phyloP scores from a whole-genome alignment of 92 coral and sea anemone species.

The Heliopora coerulea region DNA sequence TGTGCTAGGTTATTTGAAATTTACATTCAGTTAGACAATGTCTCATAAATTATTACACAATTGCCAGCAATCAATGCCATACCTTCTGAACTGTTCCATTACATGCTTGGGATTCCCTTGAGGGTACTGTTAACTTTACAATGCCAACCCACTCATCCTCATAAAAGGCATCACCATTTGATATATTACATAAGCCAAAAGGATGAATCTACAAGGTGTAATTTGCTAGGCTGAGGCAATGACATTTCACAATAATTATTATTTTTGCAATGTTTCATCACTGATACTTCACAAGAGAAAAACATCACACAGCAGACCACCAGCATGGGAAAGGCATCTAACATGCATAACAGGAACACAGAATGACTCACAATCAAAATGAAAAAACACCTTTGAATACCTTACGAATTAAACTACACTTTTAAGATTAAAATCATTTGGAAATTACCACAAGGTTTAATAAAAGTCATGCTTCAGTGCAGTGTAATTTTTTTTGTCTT shows the following conservation, averaged over 20 bases:
- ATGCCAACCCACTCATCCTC: slow-evolving; percentile 98
- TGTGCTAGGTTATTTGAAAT: neutral
- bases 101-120: slow-evolving; percentile 23
- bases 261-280: neutral
- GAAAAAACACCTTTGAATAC: slow-evolving; percentile 2
- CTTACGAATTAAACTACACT: slow-evolving; percentile 38
- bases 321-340: neutral
- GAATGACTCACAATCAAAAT: slow-evolving; percentile 22
- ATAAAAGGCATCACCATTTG: slow-evolving; percentile 77
- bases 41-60: neutral
- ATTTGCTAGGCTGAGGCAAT: neutral
- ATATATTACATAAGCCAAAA: slow-evolving; percentile 85
- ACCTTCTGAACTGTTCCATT: slow-evolving; percentile 40
- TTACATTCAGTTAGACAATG: neutral
- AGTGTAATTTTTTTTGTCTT: neutral
- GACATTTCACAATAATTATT: neutral
- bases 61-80: neutral
- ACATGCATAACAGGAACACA: slow-evolving; percentile 19
- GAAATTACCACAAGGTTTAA: neutral
- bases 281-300: neutral
- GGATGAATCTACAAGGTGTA: slow-evolving; percentile 72
- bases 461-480: neutral
- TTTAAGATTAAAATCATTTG: slow-evolving; percentile 11
- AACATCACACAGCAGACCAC: neutral
- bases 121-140: slow-evolving; percentile 76